A percentile compares a stretch with the other conserved stretches of the same genome.
Evolutionary conservation across 2,113 vertebrate genomes (phyloP).

Genomic region (Oncorhynchus gorbuscha): DNA sequence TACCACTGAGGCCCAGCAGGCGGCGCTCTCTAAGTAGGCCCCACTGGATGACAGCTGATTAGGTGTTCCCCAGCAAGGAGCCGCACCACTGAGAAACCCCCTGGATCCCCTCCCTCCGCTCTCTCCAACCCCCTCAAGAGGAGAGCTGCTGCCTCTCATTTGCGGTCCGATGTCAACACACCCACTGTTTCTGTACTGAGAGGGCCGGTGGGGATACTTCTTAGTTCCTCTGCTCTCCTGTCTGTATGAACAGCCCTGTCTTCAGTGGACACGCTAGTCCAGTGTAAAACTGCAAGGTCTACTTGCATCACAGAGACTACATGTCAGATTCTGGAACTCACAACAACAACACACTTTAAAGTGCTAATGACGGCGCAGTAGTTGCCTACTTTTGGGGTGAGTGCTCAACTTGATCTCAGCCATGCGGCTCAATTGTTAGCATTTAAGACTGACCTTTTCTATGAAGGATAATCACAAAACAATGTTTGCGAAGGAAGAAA

Average conservation of each 20-base stretch:
- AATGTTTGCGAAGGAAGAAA: neutral
- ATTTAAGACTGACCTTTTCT: neutral
- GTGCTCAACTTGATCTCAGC: too few species aligned
- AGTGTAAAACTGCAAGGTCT: neutral
- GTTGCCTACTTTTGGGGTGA: too few species aligned
- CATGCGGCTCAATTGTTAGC: too few species aligned
- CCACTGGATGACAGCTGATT: constrained; percentile 2
- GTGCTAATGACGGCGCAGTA: too few species aligned
- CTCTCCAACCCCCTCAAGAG: neutral
- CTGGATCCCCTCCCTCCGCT: neutral
- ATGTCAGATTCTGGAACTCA: neutral
- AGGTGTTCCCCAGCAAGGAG: neutral
- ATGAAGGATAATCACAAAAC: neutral
- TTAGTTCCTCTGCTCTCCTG: neutral
- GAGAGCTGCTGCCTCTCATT: neutral
- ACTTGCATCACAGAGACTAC: neutral
- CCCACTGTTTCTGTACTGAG: neutral
- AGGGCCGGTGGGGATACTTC: neutral
- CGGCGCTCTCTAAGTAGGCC: neutral
- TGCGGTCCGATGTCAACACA: neutral
- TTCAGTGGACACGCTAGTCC: neutral
- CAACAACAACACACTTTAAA: neutral
- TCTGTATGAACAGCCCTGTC: neutral
- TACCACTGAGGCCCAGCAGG: neutral
- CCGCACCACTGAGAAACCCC: neutral